These are phyloP conservation scores for Meganola albula DNA, from an alignment of 2,888 invertebrate genomes.

Conservation along the genomic window DNA sequence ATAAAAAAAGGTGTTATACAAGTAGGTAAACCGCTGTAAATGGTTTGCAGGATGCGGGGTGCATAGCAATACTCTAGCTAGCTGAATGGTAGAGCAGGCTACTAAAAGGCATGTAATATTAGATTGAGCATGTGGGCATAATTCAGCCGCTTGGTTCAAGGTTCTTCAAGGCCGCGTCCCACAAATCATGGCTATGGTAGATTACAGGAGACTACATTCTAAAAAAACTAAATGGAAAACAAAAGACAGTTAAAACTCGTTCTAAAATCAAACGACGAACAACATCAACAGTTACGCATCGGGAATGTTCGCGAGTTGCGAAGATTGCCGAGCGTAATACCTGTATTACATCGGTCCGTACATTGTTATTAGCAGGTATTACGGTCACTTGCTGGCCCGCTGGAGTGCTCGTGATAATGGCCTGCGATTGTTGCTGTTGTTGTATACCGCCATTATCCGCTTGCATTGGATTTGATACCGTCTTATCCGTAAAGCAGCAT, in stretches of 20 bases:
- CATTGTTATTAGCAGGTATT: conserved; percentile 80
- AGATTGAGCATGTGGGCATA: too few species aligned
- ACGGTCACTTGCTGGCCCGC: conserved; percentile 90
- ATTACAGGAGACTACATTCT: neutral
- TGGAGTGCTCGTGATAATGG: conserved; percentile 84
- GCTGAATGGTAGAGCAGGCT: too few species aligned
- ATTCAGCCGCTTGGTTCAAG: too few species aligned
- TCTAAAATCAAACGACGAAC: conserved; percentile 17
- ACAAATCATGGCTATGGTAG: neutral
- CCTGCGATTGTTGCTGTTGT: conserved; percentile 69
- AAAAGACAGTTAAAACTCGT: conserved; percentile 10
- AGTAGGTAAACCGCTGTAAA: too few species aligned
- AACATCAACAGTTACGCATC: conserved; percentile 28
- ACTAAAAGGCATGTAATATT: too few species aligned
- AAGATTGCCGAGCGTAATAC: conserved; percentile 44
- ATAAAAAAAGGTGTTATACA: too few species aligned
- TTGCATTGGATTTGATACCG: conserved; percentile 67
- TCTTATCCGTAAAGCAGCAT: conserved; percentile 53
- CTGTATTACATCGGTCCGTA: conserved; percentile 59
- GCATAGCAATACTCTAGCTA: too few species aligned
- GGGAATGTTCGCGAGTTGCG: conserved; percentile 31
- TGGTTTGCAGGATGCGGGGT: too few species aligned
- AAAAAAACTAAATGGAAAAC: neutral
- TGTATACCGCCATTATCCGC: conserved; percentile 50
- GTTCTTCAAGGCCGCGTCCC: too few species aligned